Percentiles rank a stretch among this genome's conserved stretches.
Evolutionary conservation across 2,113 vertebrate genomes (phyloP).

Genomic region (Antechinus stuartii): DNA sequence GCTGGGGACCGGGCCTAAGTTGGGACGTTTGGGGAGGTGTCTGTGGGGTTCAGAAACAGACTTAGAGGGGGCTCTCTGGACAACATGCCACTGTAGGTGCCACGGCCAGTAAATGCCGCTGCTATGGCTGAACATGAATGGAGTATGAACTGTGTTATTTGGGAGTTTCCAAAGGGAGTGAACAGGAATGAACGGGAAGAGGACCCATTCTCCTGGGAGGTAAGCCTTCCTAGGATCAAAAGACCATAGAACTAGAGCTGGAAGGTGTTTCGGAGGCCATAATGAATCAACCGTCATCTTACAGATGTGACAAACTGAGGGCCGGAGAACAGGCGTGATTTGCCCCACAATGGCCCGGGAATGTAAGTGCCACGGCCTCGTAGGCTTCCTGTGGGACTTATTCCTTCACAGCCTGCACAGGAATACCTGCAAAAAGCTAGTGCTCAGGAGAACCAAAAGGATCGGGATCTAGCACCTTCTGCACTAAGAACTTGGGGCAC

Average conservation of each 20-base stretch:
- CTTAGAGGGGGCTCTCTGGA: too few relatives aligned
- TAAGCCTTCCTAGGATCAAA: too few relatives aligned
- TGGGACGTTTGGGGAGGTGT: background rate
- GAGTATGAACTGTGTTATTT: background rate
- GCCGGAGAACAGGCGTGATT: too few relatives aligned
- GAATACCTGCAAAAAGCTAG: background rate
- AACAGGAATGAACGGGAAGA: background rate
- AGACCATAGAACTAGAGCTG: background rate
- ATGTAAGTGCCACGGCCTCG: too few relatives aligned
- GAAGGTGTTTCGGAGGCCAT: too few relatives aligned
- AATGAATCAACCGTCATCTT: too few relatives aligned
- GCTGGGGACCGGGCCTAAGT: background rate
- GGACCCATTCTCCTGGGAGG: background rate
- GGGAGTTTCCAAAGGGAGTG: background rate
- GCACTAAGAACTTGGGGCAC: background rate
- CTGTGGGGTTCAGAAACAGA: background rate
- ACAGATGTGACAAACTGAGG: too few relatives aligned
- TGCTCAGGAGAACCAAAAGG: background rate
- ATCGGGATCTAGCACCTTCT: background rate
- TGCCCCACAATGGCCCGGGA: too few relatives aligned
- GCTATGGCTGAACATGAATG: background rate
- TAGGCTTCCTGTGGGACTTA: background rate
- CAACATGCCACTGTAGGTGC: too few relatives aligned
- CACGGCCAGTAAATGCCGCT: too few relatives aligned
- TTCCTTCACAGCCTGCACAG: background rate